phyloP scores from a whole-genome alignment of 2,888 invertebrate species.

The Polydesmus complanatus region DNA sequence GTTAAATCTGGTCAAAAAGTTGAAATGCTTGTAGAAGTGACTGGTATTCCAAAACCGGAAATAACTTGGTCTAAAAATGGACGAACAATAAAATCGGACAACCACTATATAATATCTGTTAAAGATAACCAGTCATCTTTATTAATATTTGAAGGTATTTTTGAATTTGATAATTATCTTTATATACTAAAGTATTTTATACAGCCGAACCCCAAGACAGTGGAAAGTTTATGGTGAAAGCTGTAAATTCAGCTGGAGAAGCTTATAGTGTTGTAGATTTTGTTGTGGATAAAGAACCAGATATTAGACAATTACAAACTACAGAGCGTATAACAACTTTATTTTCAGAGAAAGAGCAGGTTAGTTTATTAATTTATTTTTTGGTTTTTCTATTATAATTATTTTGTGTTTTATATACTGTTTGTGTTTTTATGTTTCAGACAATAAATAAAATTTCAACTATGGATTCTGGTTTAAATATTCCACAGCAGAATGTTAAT shows the following conservation, averaged over 20 bases:
- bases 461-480: neutral
- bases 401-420: neutral
- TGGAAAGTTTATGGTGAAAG: constrained; percentile 31
- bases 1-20: constrained; percentile 54
- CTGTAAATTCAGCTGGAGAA: constrained; percentile 31
- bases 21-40: constrained; percentile 54
- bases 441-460: neutral
- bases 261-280: constrained; percentile 62
- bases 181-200: neutral
- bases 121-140: constrained; percentile 54
- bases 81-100: constrained; percentile 44
- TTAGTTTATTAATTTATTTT: neutral
- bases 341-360: constrained; percentile 18
- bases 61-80: constrained; percentile 62
- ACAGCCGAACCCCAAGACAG: constrained; percentile 33
- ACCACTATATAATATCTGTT: constrained; percentile 33
- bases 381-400: neutral
- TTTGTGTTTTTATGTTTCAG: neutral
- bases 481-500: no score
- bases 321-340: constrained; percentile 14
- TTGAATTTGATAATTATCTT: neutral
- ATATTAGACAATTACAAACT: constrained; percentile 23
- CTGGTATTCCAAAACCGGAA: constrained; percentile 57
- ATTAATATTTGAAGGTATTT: constrained; percentile 53
- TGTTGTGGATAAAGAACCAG: constrained; percentile 53